A percentile compares a stretch with the other conserved stretches of the same genome.
phyloP scores from a whole-genome alignment of 2,797 vertebrate genomes.

The Morelia viridis region DNA sequence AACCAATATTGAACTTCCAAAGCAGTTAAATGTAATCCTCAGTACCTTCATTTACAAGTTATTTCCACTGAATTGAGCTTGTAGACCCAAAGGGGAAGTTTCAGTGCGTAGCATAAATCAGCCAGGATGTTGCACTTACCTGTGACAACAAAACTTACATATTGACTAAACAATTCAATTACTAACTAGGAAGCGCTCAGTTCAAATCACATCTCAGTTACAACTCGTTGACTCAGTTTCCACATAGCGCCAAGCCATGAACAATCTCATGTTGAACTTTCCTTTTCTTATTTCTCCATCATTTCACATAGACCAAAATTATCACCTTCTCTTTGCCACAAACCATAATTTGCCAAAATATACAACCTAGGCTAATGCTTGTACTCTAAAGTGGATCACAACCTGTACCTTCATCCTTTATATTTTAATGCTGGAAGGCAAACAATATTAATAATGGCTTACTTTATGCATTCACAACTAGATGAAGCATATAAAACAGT shows the following conservation, averaged over 20 bases:
- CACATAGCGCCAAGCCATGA: neutral
- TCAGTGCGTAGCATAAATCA: neutral
- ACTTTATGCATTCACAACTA: neutral
- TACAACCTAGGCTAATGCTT: neutral
- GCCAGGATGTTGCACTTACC: neutral
- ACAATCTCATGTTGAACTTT: neutral
- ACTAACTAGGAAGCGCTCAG: neutral
- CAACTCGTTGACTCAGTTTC: neutral
- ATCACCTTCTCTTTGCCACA: neutral
- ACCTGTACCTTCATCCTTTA: neutral
- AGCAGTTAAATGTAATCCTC: neutral
- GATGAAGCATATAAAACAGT: neutral
- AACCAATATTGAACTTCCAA: neutral
- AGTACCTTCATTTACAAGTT: neutral
- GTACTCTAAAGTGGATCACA: neutral
- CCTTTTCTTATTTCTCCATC: neutral
- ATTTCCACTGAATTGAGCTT: neutral
- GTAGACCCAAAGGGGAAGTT: neutral
- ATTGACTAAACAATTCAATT: neutral
- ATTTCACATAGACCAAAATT: neutral
- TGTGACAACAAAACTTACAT: neutral
- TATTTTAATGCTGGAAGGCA: neutral
- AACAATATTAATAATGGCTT: neutral
- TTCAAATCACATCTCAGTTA: neutral
- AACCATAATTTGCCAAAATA: neutral